Evolutionary conservation across 2,888 invertebrate genomes (phyloP).

Genomic region (Cataglyphis albicans): DNA sequence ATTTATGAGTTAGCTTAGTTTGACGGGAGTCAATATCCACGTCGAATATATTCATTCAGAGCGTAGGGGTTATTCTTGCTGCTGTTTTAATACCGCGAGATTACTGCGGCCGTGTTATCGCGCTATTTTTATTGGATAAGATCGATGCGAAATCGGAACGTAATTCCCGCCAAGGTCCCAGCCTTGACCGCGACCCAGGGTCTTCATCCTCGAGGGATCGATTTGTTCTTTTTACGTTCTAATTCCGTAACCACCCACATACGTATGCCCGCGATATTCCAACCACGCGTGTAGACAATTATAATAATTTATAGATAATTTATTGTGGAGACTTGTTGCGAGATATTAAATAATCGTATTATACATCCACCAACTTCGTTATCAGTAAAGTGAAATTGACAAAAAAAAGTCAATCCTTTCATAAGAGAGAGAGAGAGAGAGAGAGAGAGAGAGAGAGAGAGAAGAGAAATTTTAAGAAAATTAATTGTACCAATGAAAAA

Average conservation of each 20-base stretch:
- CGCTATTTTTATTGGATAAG: constrained; percentile 66
- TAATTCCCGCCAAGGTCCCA: constrained; percentile 70
- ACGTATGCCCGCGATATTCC: constrained; percentile 52
- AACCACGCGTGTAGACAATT: constrained; percentile 41
- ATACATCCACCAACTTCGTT: background rate
- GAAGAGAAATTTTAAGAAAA: background rate
- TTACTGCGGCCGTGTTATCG: constrained; percentile 52
- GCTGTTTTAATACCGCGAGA: constrained; percentile 28
- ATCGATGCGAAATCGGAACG: constrained; percentile 66
- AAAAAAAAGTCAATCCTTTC: background rate
- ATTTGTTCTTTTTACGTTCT: constrained; percentile 73
- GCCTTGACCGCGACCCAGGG: constrained; percentile 82
- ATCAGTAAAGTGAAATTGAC: background rate
- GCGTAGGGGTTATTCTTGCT: constrained; percentile 9
- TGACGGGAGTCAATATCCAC: constrained; percentile 18
- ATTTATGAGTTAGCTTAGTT: background rate
- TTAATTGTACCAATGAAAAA: background rate
- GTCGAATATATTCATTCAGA: background rate
- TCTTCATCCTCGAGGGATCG: constrained; percentile 79
- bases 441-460: too few species aligned
- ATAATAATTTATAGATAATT: constrained; percentile 65
- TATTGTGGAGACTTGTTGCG: constrained; percentile 64
- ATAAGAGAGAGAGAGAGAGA: too few species aligned
- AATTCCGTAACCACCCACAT: constrained; percentile 70
- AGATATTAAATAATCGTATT: background rate